Percentiles rank a stretch among this genome's conserved stretches.
Evolutionary conservation across 2,113 vertebrate species (phyloP).

Genomic region (Chlorodrepanis virens): DNA sequence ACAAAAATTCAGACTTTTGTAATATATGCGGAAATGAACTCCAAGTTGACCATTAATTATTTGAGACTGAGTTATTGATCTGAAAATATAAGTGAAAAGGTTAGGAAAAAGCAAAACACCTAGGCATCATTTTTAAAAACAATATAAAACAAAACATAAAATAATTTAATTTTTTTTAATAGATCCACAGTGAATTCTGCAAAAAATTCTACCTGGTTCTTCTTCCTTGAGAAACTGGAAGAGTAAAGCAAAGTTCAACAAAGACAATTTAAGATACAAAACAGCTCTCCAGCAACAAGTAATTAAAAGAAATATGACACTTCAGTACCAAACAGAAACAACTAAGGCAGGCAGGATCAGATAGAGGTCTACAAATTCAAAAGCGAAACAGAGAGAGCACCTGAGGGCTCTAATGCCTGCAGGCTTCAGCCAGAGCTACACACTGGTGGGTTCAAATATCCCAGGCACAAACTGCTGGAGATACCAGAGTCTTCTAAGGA

Average conservation of each 20-base stretch:
- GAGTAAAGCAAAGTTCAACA: not conserved
- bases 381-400: not conserved
- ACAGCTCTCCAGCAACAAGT: not conserved
- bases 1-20: not conserved
- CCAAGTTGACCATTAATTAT: not conserved
- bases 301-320: not conserved
- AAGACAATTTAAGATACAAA: not conserved
- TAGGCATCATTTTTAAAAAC: not conserved
- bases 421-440: not conserved
- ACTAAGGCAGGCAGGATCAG: not conserved
- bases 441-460: not conserved
- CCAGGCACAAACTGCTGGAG: not conserved
- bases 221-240: not conserved
- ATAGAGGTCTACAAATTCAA: not conserved
- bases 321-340: not conserved
- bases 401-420: not conserved
- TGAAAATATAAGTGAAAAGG: not conserved
- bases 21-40: not conserved
- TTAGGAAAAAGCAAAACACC: not conserved
- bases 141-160: not conserved
- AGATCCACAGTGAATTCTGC: not conserved
- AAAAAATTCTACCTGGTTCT: not conserved
- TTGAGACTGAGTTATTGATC: not conserved
- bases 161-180: not conserved
- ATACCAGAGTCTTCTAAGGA: not conserved